phyloP scores from a whole-genome alignment of 2,113 vertebrate species.

The Lota lota region DNA sequence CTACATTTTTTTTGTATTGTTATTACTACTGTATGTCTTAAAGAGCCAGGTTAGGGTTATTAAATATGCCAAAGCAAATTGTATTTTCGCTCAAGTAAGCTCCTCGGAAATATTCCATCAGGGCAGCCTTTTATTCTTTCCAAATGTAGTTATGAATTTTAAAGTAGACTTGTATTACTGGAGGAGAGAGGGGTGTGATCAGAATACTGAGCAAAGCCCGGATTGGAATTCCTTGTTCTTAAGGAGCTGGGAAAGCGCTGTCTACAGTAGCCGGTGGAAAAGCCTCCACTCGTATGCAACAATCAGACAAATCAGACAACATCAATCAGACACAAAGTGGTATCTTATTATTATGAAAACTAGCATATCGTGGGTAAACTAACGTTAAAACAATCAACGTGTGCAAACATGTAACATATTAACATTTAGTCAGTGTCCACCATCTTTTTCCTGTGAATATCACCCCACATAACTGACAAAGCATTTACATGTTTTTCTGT shows the following conservation, averaged over 20 bases:
- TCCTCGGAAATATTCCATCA: constrained; percentile 82
- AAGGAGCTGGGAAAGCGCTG: constrained; percentile 41
- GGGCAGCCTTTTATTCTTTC: constrained; percentile 76
- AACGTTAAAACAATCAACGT: no score
- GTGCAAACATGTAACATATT: no score
- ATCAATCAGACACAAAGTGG: not conserved
- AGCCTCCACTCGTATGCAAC: no score
- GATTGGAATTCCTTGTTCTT: constrained; percentile 75
- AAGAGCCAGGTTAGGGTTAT: constrained; percentile 76
- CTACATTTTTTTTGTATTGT: constrained; percentile 50
- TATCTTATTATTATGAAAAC: constrained; percentile 21
- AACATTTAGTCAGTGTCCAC: no score
- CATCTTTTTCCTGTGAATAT: no score
- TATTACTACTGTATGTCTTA: constrained; percentile 75
- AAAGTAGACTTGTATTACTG: constrained; percentile 80
- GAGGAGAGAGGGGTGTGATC: constrained; percentile 72
- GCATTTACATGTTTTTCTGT: no score
- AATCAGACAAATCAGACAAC: no score
- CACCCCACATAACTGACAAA: no score
- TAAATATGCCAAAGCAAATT: constrained; percentile 81
- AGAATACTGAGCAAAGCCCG: constrained; percentile 73
- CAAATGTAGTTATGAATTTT: constrained; percentile 86
- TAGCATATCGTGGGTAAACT: no score
- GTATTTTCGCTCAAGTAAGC: constrained; percentile 81
- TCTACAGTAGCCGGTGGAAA: no score